Conservation (phyloP, 2,113 vertebrate species). For the Hippocampus comes region DNA sequence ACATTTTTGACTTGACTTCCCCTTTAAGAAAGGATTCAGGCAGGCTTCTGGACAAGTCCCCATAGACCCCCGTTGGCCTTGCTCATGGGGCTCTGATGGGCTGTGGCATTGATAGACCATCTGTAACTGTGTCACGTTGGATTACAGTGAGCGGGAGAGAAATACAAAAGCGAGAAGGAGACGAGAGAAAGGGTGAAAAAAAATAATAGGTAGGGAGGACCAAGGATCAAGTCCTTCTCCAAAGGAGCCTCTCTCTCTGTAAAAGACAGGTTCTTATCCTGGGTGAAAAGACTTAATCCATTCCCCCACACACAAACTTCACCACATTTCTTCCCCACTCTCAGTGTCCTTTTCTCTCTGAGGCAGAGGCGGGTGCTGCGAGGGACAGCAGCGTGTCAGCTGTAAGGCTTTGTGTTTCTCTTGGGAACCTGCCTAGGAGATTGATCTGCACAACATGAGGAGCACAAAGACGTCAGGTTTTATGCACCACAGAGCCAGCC, state of each 20-base stretch:
- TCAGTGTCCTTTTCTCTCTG: slow-evolving; percentile 1
- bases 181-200: slow-evolving; percentile 60
- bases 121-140: slow-evolving; percentile 82
- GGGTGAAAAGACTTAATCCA: slow-evolving; percentile 72
- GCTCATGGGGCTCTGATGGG: slow-evolving; percentile 76
- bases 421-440: slow-evolving; percentile 64
- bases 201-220: slow-evolving; percentile 42
- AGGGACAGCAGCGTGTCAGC: slow-evolving; percentile 60
- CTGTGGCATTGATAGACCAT: slow-evolving; percentile 81
- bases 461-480: slow-evolving; percentile 60
- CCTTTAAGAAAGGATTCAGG: slow-evolving; percentile 18
- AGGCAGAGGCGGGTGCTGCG: slow-evolving; percentile 21
- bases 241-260: slow-evolving; percentile 48
- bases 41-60: slow-evolving; percentile 55
- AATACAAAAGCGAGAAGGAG: slow-evolving; percentile 72
- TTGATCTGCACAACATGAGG: slow-evolving; percentile 57
- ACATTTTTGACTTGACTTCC: no score
- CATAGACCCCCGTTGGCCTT: slow-evolving; percentile 51
- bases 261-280: slow-evolving; percentile 66
- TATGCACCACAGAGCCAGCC: slow-evolving; percentile 42
- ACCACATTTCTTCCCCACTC: slow-evolving; percentile 6
- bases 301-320: slow-evolving; percentile 34
- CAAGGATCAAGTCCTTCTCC: slow-evolving; percentile 68
- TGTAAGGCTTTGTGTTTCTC: slow-evolving; percentile 65
- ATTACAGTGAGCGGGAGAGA: slow-evolving; percentile 69